Evolutionary conservation across 2,888 invertebrate species (phyloP), one percentile per base, ranked within the genome.

Genomic region (Anarsia innoxiella): DNA sequence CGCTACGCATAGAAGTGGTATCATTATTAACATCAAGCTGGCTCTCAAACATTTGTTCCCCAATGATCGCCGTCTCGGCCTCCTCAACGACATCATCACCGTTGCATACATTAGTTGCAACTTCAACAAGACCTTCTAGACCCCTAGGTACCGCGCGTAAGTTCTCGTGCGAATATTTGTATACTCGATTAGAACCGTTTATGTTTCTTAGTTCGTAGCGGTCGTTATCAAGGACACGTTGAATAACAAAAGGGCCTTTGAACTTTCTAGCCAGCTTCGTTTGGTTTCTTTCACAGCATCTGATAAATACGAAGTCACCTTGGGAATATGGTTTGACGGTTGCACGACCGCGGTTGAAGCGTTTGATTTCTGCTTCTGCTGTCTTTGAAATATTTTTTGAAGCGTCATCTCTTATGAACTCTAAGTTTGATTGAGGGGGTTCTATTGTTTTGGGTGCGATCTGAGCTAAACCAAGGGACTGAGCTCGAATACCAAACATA

Each of bases 401-500:
- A n/a, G 33, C 33, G n/a, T 33, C 10, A 14, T 25, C 12, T n/a
- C 25, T 11, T 25, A 23, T 12, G 10, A 25, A 13, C 23, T 33
- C 12, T 4, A 23, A 8, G 11, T 30, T 15, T n/a, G 14, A 30
- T 2, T 15, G 30, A 11, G 3, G 12, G 23, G 23, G 23, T n/a
- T n/a, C n/a, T n/a, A n/a, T n/a, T n/a, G n/a, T n/a, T n/a, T 25
- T 11, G 4, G 28, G 2, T 3, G 19, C 8, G n/a, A 39, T 43
- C 30, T 25, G 23, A 2, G 42, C 35, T 10, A 40, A 3, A 3
- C 38, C 42, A 33, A 48, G 12, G 0, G 46, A 45, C 10, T 42
- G 35, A 1, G 37, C 25, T 8, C 25, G 35, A 8, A 42, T 43
- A 9, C 48, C 48, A n/a, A 48, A 41, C 42, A 48, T 45, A 1